phyloP scores from a whole-genome alignment of 2,888 invertebrate species.

The Tinea pellionella region DNA sequence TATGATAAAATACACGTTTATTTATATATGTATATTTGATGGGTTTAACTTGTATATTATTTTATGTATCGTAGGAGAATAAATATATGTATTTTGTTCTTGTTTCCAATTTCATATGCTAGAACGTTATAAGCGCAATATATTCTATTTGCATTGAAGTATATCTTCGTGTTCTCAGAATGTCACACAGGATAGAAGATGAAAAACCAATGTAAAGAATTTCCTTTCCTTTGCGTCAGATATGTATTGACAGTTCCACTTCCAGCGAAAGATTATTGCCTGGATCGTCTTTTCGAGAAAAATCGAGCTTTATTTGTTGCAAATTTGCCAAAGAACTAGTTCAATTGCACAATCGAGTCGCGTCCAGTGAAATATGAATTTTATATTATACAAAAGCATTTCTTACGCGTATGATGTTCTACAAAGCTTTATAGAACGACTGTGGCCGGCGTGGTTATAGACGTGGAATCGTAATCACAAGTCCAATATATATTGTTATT shows the following conservation, averaged over 20 bases:
- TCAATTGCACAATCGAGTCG: neutral
- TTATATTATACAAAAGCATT: neutral
- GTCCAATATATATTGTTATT: too few relatives aligned
- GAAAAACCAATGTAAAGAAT: conserved; percentile 14
- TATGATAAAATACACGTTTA: too few relatives aligned
- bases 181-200: conserved; percentile 10
- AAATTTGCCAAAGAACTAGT: conserved; percentile 5
- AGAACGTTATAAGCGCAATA: neutral
- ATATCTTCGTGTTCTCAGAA: conserved; percentile 6
- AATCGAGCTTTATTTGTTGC: conserved; percentile 12
- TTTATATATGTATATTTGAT: too few relatives aligned
- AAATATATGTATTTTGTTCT: neutral
- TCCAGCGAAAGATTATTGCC: conserved; percentile 12
- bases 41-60: too few relatives aligned
- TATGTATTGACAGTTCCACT: conserved; percentile 14
- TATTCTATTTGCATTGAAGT: conserved; percentile 12
- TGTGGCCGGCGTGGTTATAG: too few relatives aligned
- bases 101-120: neutral
- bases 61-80: too few relatives aligned
- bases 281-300: conserved; percentile 12
- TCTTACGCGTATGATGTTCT: neutral
- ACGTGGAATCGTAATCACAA: too few relatives aligned
- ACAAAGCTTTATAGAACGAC: neutral
- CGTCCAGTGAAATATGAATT: neutral
- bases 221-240: conserved; percentile 10